Evolutionary conservation across 2,888 invertebrate genomes (phyloP), one percentile per base, ranked within the genome.

Genomic region (Alsophila aescularia): DNA sequence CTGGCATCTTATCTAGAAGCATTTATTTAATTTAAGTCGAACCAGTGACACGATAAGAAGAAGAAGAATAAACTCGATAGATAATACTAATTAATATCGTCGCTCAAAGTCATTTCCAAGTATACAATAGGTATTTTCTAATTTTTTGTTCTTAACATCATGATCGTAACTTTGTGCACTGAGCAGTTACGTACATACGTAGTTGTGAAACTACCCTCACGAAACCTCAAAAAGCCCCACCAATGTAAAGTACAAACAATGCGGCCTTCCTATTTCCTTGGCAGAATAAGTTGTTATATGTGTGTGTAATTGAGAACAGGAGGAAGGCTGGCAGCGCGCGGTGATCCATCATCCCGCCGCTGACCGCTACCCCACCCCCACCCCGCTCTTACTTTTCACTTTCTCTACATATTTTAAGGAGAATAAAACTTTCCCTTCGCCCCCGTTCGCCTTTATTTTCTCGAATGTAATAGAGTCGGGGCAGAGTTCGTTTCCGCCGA

Each of bases 361-460:
- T 90, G 89, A 88, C 87, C 89, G 85, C 83, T 81, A 78, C 81
- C 81, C 82, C 81, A 71, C 72, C 58, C 71, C 72, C 75, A 72
- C 80, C 79, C 79, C 81, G 79, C 83, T 83, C 85, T 87, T 88
- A 89, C 88, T 92, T 89, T 91, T 88, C 92, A 89, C 91, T 90
- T 89, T 87, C 91, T 90, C 91, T 91, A 91, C 92, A 92, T 92
- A 92, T 91, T 92, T 92, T 89, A 91, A 90, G 87, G 84, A 89
- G 89, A 90, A 87, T 87, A 86, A 90, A 91, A 90, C 84, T 90
- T 91, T 89, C 83, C 77, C 83, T 83, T 83, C 75, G 77, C 82
- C 83, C 79, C 78, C 67, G 69, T 75, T 72, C 72, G 80, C 76
- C 79, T 84, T 83, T 85, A 86, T 87, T 85, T 83, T 84, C 81